Conservation (phyloP, 2,797 vertebrate genomes). For the Anguilla anguilla region DNA sequence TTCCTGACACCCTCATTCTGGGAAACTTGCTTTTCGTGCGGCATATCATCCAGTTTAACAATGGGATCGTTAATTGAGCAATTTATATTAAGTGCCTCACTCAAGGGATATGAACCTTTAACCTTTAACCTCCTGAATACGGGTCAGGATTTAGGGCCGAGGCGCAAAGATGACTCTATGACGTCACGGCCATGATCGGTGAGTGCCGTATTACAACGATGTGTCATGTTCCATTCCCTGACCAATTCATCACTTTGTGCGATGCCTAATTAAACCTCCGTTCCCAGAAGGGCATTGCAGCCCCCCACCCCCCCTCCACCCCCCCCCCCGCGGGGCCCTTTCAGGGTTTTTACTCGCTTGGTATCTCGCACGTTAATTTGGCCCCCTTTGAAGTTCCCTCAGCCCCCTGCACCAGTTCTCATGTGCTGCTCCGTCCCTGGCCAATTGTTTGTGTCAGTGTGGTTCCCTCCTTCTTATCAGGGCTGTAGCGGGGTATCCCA, state of each 20-base stretch:
- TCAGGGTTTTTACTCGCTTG: slow-evolving; percentile 3
- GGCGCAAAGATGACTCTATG: not conserved
- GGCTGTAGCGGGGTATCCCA: not conserved
- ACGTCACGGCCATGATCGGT: not conserved
- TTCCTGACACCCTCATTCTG: not conserved
- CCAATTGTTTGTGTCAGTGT: slow-evolving; percentile 21
- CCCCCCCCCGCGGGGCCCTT: not conserved
- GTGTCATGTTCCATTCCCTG: slow-evolving; percentile 19
- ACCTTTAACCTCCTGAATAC: not conserved
- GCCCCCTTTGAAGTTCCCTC: slow-evolving; percentile 25
- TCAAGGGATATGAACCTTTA: not conserved
- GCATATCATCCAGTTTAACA: not conserved
- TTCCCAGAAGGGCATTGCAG: slow-evolving; percentile 17
- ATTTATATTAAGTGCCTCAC: not conserved
- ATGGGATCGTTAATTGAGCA: not conserved
- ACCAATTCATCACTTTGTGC: slow-evolving; percentile 20
- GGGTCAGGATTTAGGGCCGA: not conserved
- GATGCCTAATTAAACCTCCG: slow-evolving; percentile 2
- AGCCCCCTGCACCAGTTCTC: slow-evolving; percentile 17
- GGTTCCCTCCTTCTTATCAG: not conserved
- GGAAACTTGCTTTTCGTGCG: not conserved
- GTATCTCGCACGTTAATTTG: slow-evolving; percentile 12
- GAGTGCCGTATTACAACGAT: not conserved
- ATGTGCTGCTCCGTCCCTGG: slow-evolving; percentile 20
- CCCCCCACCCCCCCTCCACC: slow-evolving; percentile 13